Percentiles rank a stretch among this genome's conserved stretches.
phyloP scores from a whole-genome alignment of 2,888 invertebrate species.

The Drosophila leonis region DNA sequence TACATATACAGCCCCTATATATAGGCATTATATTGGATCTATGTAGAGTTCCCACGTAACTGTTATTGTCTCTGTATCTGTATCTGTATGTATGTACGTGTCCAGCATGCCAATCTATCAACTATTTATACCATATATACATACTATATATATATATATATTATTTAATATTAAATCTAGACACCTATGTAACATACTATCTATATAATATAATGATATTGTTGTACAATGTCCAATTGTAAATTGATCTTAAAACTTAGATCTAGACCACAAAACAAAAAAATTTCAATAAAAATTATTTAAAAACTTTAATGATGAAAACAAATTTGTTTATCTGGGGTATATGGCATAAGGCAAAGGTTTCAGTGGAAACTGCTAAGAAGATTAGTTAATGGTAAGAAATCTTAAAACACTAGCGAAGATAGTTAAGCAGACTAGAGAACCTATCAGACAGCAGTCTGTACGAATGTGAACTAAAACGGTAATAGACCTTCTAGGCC shows the following conservation, averaged over 20 bases:
- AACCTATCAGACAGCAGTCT: too few relatives aligned
- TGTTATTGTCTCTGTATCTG: constrained; percentile 46
- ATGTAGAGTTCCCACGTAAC: constrained; percentile 47
- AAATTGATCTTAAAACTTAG: constrained; percentile 75
- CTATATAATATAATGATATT: constrained; percentile 57
- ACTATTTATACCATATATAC: constrained; percentile 26
- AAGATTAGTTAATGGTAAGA: too few relatives aligned
- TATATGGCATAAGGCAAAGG: not conserved
- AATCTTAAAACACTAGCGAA: too few relatives aligned
- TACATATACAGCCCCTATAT: constrained; percentile 45
- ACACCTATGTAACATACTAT: constrained; percentile 38
- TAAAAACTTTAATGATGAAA: constrained; percentile 40
- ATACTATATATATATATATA: constrained; percentile 14
- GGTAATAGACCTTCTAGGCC: too few relatives aligned
- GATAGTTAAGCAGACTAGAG: too few relatives aligned
- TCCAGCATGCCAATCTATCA: constrained; percentile 53
- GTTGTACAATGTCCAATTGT: constrained; percentile 80
- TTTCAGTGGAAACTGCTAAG: not conserved
- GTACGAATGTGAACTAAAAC: too few relatives aligned
- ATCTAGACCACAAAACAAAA: constrained; percentile 35
- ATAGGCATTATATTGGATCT: constrained; percentile 34
- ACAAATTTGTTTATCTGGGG: not conserved
- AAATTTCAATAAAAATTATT: constrained; percentile 69
- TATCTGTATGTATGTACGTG: constrained; percentile 31
- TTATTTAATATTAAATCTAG: constrained; percentile 37